Evolutionary conservation across 2,113 vertebrate species (phyloP), one percentile per base, ranked within the genome.

Genomic region (Catharus fuscescens): DNA sequence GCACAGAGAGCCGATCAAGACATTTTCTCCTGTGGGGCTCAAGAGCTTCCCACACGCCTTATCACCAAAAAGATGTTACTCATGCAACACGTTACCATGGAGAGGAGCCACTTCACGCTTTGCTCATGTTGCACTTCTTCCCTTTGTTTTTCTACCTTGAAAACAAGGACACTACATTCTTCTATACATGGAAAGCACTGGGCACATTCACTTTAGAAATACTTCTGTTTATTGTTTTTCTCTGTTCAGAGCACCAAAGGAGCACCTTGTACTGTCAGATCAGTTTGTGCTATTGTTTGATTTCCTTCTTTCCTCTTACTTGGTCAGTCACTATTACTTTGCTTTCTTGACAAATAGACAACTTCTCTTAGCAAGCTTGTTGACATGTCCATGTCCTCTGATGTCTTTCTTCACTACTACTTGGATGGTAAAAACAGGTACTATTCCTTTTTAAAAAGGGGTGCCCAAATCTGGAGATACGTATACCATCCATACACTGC

Each of bases 81-180:
- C 72, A 83, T 44, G 61, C 38, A 86, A 77, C 34, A 73, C 0
- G 71, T 96, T 95, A 80, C 93, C 94, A 95, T 83, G 90, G 92
- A 96, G 90, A 95, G 76, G 12, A 94, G 40, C 42, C 93, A 93
- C 90, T 96, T 92, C 67, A 93, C 0, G 1, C 74, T 80, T 94
- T 70, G 42, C 28, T 88, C 81, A 82, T 1, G 2, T 91, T 70
- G 71, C 25, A 70, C 71, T 74, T 77, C 70, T 85, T 88, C 34
- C 13, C 42, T 94, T 90, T 96, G 93, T 88, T 91, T 93, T 66
- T 64, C 74, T 95, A 54, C 87, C 85, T 90, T 90, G 79, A 82
- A 91, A 94, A 91, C 95, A 96, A 94, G 94, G 90, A 88, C 87
- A 26, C 12, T 56, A 13, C 36, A 73, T 73, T 88, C 72, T 69